Base-by-base conservation (phyloP, 2,888 invertebrate genomes). In the Latrodectus elegans region DNA sequence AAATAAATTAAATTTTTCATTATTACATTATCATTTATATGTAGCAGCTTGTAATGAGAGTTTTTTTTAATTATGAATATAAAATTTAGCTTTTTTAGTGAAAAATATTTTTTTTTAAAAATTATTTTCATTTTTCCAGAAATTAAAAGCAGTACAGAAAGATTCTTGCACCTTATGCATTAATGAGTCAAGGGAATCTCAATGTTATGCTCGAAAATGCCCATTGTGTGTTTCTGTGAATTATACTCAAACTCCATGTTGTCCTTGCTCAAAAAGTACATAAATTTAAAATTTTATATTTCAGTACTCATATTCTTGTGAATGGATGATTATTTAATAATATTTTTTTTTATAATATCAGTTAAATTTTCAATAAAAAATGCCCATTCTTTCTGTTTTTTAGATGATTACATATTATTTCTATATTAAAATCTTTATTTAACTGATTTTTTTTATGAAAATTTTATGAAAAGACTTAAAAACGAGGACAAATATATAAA, bases 181-280 rank as follows among this genome's bases (percentile, higher is more conserved):
- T 9, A 67, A 11, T 55, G 67, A 72, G 0, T 60, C 52, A 10
- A 17, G 22, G 17, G 55, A 81, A 3, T 26, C 65, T 49, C 67
- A 81, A n/a, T 87, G 86, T 17, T 87, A 81, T 22, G 38, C 14
- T 17, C 81, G 26, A 8, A 87, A 81, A 67, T 87, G 86, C 12
- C 77, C 77, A 60, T 64, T 38, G 4, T 87, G 86, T 82, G 49
- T 72, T 53, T 17, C 22, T 49, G 26, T 11, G 4, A 22, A 15
- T n/a, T 67, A 38, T 67, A 53, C 12, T 8, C 55, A 67, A 12
- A 12, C 77, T n/a, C 51, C 67, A 15, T 87, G 86, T 51, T 87
- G 86, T 49, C 26, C 72, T 6, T 87, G 86, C 67, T 11, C 71
- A 15, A 38, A 71, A 77, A 38, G 86, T 87, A 64, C 72, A 65